These are phyloP conservation scores for Polia nebulosa DNA, from an alignment of 2,888 invertebrate species.

Conservation along the genomic window DNA sequence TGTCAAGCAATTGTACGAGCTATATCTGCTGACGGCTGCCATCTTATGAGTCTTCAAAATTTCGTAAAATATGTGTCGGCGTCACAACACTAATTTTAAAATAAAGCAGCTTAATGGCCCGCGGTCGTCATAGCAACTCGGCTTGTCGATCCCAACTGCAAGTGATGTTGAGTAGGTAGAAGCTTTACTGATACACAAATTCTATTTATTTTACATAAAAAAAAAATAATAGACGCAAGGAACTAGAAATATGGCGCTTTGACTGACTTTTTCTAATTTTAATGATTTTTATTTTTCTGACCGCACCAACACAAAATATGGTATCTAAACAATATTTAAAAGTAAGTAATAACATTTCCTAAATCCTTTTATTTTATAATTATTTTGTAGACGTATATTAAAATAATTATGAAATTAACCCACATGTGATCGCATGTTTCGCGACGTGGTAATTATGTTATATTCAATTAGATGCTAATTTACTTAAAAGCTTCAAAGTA, in stretches of 20 bases:
- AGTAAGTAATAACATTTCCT: background rate
- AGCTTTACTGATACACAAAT: conserved; percentile 4
- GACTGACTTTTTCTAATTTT: background rate
- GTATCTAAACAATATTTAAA: background rate
- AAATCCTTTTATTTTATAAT: conserved; percentile 1
- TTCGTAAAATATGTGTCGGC: background rate
- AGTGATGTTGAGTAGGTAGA: background rate
- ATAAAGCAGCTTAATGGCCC: conserved; percentile 7
- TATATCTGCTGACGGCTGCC: conserved; percentile 95
- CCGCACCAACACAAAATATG: background rate
- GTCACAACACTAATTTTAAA: conserved; percentile 38
- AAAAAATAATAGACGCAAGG: background rate
- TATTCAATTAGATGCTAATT: conserved; percentile 69
- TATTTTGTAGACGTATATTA: conserved; percentile 1
- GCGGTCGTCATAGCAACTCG: conserved; percentile 20
- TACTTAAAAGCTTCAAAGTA: conserved; percentile 69
- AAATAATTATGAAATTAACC: conserved; percentile 42
- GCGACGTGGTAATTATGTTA: conserved; percentile 57
- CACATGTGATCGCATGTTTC: conserved; percentile 66
- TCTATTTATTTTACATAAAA: background rate
- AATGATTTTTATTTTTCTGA: background rate
- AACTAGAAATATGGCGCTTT: background rate
- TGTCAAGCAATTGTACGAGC: conserved; percentile 96
- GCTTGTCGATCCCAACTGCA: conserved; percentile 1
- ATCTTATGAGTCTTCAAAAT: conserved; percentile 76